Conservation (phyloP, 1,140 invertebrate genomes). For the Papilio xuthus region DNA sequence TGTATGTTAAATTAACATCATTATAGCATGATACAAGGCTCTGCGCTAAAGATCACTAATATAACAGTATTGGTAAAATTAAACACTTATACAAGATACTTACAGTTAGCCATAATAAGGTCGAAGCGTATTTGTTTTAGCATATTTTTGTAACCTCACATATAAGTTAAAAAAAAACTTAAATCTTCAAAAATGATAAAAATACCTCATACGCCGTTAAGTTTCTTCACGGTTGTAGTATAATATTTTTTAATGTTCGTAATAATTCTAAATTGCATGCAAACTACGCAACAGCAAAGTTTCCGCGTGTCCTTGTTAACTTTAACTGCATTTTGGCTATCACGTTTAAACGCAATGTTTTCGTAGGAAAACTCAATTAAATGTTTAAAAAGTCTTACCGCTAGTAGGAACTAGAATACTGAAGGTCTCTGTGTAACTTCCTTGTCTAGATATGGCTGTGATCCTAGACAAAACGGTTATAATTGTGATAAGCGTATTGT, state of each 20-base stretch:
- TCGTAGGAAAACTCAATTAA: not conserved
- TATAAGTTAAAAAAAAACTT: not conserved
- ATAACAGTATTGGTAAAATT: not conserved
- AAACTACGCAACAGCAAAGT: no score
- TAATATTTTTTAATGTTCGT: not conserved
- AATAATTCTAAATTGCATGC: conserved; percentile 11
- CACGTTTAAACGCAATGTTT: conserved; percentile 15
- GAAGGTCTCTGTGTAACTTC: conserved; percentile 33
- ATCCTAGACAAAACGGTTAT: conserved; percentile 34
- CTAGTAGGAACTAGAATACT: conserved; percentile 35
- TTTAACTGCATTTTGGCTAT: conserved; percentile 32
- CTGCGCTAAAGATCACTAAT: not conserved
- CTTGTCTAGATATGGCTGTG: conserved; percentile 31
- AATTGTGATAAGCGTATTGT: conserved; percentile 27
- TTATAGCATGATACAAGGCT: not conserved
- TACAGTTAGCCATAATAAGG: no score
- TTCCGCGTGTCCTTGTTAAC: conserved; percentile 34
- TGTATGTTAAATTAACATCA: not conserved
- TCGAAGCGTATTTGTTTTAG: not conserved
- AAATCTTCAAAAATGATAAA: no score
- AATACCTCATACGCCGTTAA: not conserved
- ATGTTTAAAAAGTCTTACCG: conserved; percentile 5
- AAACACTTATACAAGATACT: no score
- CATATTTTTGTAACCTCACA: not conserved
- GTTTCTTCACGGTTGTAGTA: not conserved